Base-by-base conservation (phyloP, 2,113 vertebrate species). In the Numenius arquata region DNA sequence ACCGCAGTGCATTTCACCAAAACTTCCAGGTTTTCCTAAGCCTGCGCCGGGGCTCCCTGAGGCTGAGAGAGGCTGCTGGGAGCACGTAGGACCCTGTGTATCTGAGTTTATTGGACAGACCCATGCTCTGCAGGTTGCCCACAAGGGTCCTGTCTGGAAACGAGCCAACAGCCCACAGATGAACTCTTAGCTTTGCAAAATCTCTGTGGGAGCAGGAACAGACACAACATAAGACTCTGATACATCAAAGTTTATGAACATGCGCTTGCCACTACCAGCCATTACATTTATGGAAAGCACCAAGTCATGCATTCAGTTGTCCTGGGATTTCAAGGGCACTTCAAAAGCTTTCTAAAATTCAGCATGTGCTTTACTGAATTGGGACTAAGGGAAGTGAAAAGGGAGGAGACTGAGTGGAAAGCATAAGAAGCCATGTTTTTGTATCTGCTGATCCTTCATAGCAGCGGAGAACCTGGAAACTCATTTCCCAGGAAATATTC, bases 61-160 rank as follows among this genome's bases (percentile, higher is more conserved):
- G 61, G 40, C 40, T 41, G 34, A 61, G 17, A n/a, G 2, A 48
- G 48, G 56, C 56, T 77, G 23, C 15, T n/a, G 40, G 43, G 48
- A 56, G 27, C 36, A 15, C 1, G 1, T 8, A 17, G 48, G 29
- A 58, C 3, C 22, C 36, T 18, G 32, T 2, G 1, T 71, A 71
- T 36, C 34, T 12, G 23, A 58, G 11, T 32, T 82, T 13, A 40
- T 45, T 9, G 18, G 45, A 8, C 1, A 5, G 56, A n/a, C 14
- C 25, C 50, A 16, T 23, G 20, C 19, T 26, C 38, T 71, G 34
- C 27, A 45, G 27, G 20, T 88, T 70, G 16, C 29, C 48, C 50
- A 45, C 27, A 45, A 40, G 20, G 19, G 22, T 40, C 11, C 38
- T 38, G 17, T n/a, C 76, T 45, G 23, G 32, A 82, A 77, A 58